Conservation (phyloP, 2,888 invertebrate genomes). For the Patella depressa region DNA sequence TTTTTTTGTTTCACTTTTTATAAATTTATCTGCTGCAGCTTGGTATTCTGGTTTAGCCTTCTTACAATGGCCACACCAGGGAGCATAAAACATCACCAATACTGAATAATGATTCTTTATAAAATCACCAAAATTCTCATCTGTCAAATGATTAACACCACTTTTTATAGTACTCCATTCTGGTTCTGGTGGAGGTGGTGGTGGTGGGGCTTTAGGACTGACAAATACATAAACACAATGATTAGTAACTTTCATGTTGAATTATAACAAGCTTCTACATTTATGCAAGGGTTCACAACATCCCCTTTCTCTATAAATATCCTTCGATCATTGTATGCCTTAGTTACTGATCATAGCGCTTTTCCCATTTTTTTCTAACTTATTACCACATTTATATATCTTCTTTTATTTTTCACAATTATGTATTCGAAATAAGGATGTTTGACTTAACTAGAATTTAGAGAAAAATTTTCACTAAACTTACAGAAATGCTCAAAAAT, state of each 20-base stretch:
- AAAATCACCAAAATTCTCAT: conserved; percentile 79
- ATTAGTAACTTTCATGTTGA: not conserved
- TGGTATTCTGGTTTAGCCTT: conserved; percentile 87
- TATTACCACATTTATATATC: too few species aligned
- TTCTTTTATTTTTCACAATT: too few species aligned
- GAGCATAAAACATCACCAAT: conserved; percentile 90
- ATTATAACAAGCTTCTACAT: not conserved
- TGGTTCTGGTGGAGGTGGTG: conserved; percentile 78
- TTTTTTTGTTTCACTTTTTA: conserved; percentile 72
- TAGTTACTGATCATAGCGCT: too few species aligned
- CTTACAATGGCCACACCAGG: conserved; percentile 93
- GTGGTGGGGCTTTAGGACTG: conserved; percentile 82
- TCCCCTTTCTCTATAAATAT: too few species aligned
- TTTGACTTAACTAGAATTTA: conserved; percentile 64
- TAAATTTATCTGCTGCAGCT: conserved; percentile 83
- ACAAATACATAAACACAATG: conserved; percentile 19
- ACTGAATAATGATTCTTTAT: conserved; percentile 86
- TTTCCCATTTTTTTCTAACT: too few species aligned
- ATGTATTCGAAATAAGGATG: conserved; percentile 71
- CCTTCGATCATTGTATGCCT: too few species aligned
- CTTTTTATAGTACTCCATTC: conserved; percentile 82
- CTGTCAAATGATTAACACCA: conserved; percentile 82
- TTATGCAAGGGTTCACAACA: too few species aligned
- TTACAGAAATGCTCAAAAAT: too few species aligned
- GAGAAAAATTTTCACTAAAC: not conserved